Percentiles rank a stretch among this genome's conserved stretches.
phyloP scores from a whole-genome alignment of 2,113 vertebrate genomes.

The Pogonocichla stellata region DNA sequence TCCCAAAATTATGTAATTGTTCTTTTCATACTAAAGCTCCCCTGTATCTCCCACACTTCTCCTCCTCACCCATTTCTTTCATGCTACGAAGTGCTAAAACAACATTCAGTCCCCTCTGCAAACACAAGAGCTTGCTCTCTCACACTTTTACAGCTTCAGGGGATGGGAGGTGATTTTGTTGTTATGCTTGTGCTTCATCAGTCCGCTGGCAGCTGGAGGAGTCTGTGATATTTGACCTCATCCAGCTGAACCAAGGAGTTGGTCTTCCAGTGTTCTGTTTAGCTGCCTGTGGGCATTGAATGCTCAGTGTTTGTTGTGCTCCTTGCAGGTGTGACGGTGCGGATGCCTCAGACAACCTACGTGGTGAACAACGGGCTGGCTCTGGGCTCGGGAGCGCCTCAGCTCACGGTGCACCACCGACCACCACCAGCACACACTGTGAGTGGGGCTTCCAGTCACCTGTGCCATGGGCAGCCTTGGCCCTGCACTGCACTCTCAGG shows the following conservation, averaged over 20 bases:
- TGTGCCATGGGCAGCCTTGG: neutral
- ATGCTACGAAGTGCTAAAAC: neutral
- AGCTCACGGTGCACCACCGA: slow-evolving; percentile 83
- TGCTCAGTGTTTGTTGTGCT: neutral
- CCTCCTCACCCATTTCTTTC: neutral
- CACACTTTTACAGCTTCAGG: neutral
- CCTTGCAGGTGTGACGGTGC: slow-evolving; percentile 73
- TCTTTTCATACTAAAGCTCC: neutral
- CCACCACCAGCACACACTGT: slow-evolving; percentile 76
- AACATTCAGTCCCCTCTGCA: neutral
- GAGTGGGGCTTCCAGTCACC: neutral
- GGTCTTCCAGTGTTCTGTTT: neutral
- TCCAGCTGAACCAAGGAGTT: neutral
- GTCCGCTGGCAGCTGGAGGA: neutral
- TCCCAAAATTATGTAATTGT: neutral
- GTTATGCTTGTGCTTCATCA: neutral
- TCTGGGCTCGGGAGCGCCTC: slow-evolving; percentile 77
- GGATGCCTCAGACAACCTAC: slow-evolving; percentile 81
- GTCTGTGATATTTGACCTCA: neutral
- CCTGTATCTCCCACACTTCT: neutral
- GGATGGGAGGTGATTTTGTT: neutral
- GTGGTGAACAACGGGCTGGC: slow-evolving; percentile 81
- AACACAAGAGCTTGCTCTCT: neutral
- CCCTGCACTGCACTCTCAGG: neutral
- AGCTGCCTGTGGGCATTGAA: neutral